phyloP scores from a whole-genome alignment of 2,888 invertebrate species.

The Himalopsyche tibetana region DNA sequence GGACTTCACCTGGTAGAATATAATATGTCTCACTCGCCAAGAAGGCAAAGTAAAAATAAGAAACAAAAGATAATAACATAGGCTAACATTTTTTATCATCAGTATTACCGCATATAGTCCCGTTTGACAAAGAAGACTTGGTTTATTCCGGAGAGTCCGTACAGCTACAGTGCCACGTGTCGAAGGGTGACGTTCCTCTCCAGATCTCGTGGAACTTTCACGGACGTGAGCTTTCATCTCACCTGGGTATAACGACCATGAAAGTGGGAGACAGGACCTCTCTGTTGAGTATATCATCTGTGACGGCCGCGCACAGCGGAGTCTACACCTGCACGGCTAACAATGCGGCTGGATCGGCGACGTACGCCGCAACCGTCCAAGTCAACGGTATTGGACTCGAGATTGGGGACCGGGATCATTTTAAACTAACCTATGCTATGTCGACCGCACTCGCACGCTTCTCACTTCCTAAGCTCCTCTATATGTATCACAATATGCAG shows the following conservation, averaged over 20 bases:
- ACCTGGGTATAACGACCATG: constrained; percentile 77
- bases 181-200: constrained; percentile 84
- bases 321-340: constrained; percentile 83
- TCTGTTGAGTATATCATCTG: constrained; percentile 80
- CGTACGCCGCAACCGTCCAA: constrained; percentile 79
- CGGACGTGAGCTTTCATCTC: constrained; percentile 76
- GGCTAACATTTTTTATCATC: constrained; percentile 66
- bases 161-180: constrained; percentile 80
- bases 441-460: constrained; percentile 65
- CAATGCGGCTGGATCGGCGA: constrained; percentile 81
- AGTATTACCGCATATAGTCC: constrained; percentile 81
- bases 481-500: constrained; percentile 49
- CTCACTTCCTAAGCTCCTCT: constrained; percentile 52
- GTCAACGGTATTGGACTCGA: constrained; percentile 79
- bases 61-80: background rate
- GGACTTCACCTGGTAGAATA: background rate
- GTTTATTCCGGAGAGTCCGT: constrained; percentile 81
- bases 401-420: constrained; percentile 43
- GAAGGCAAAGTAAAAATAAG: background rate
- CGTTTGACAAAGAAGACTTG: constrained; percentile 80
- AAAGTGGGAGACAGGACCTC: constrained; percentile 81
- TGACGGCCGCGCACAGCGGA: constrained; percentile 82
- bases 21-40: no score
- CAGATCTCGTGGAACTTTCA: constrained; percentile 87
- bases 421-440: constrained; percentile 54